phyloP scores from a whole-genome alignment of 2,113 vertebrate species.

The Callipepla squamata region DNA sequence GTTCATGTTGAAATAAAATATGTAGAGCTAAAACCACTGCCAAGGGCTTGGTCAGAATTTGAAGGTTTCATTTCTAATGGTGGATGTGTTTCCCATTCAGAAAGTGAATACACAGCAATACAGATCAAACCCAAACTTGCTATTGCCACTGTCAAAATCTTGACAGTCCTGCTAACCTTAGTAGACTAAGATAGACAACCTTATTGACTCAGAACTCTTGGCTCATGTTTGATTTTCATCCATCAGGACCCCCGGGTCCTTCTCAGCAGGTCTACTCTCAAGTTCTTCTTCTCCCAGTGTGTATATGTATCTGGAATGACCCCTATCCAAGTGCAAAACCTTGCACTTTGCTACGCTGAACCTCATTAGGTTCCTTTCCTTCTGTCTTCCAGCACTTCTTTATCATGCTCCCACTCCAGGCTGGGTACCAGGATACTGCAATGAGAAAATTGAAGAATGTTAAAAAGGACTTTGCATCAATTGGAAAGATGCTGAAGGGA shows the following conservation, averaged over 20 bases:
- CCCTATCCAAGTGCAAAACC: too few species aligned
- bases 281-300: too few species aligned
- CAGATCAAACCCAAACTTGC: background rate
- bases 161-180: background rate
- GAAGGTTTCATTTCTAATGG: background rate
- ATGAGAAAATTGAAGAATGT: too few species aligned
- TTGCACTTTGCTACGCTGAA: too few species aligned
- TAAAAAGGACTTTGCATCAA: too few species aligned
- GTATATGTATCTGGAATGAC: too few species aligned
- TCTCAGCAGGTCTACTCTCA: too few species aligned
- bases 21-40: background rate
- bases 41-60: background rate
- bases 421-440: too few species aligned
- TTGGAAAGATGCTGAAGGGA: too few species aligned
- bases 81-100: background rate
- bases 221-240: too few species aligned
- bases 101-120: background rate
- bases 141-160: background rate
- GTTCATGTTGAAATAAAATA: background rate
- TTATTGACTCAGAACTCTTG: background rate
- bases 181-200: background rate
- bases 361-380: background rate
- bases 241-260: too few species aligned
- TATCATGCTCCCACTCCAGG: background rate
- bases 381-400: background rate